Percentiles rank a stretch among this genome's conserved stretches.
These are phyloP conservation scores for Oenanthe oenanthe DNA, from an alignment of 2,113 vertebrate genomes.

Conservation along the genomic window DNA sequence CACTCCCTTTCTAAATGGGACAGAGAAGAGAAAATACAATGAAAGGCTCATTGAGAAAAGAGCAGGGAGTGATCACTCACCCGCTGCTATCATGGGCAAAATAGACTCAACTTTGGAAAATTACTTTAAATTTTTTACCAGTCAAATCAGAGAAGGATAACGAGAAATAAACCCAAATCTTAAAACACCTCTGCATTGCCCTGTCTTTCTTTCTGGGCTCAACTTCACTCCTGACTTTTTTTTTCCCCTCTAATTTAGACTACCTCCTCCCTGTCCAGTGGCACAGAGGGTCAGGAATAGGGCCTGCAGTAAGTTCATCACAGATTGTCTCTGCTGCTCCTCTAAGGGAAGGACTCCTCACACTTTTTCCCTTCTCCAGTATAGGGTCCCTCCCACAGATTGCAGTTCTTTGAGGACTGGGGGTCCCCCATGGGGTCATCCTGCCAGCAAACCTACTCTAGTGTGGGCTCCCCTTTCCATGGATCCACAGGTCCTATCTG, in stretches of 20 bases:
- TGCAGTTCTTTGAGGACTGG: neutral
- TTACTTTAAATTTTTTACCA: neutral
- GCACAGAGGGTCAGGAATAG: neutral
- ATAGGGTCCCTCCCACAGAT: neutral
- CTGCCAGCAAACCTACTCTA: neutral
- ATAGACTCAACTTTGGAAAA: neutral
- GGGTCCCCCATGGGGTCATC: fast-evolving
- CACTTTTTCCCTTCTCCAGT: neutral
- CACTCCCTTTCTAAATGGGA: neutral
- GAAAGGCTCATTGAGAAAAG: neutral
- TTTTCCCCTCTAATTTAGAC: neutral
- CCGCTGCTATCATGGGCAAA: neutral
- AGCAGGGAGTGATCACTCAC: neutral
- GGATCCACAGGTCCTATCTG: neutral
- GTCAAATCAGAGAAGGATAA: neutral
- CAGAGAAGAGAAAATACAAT: neutral
- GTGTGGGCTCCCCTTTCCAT: neutral
- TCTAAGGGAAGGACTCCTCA: neutral
- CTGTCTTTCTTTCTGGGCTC: neutral
- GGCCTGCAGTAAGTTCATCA: neutral
- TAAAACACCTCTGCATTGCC: neutral
- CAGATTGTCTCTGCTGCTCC: neutral
- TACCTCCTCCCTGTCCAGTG: neutral
- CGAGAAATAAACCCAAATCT: neutral
- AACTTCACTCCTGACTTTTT: neutral